Evolutionary conservation across 2,113 vertebrate species (phyloP), one percentile per base, ranked within the genome.

Genomic region (Rhynchomys soricoides): DNA sequence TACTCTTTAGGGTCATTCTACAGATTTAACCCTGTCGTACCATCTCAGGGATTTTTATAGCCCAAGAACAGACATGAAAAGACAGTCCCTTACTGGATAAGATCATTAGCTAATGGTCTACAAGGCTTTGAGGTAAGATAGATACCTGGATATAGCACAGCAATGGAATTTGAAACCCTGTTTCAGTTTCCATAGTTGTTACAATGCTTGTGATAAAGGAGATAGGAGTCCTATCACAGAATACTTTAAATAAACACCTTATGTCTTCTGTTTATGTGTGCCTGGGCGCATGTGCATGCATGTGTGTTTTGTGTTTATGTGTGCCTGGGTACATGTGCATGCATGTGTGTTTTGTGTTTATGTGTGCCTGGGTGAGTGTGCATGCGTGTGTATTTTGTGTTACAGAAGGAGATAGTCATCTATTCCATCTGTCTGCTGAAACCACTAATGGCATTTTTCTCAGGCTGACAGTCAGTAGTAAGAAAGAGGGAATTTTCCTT

Each of bases 401-500:
- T 24, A 50, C 55, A 66, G 21, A 52, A 78, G 59, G 59, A 52
- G 62, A 91, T 5, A 45, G 24, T 50, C 34, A 5, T 74, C 48
- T 64, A 93, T 75, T 70, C 11, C 85, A 55, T 10, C 64, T 92
- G 45, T 78, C 89, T 96, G 74, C 70, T 71, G 40, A 79, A 93
- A 91, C 31, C n/a, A 73, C 21, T 15, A 82, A 12, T 7, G 86
- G 15, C 75, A 29, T 55, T 79, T 29, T 85, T 77, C 94, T 92
- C 86, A 68, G 34, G 43, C 19, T 93, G 71, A 71, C 57, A 62
- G 12, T 59, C 4, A 77, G 52, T 94, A 57, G 24, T 43, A 26
- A 90, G 81, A 93, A 93, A 90, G 81, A 93, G 92, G 62, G 43
- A 77, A 85, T 90, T 86, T 93, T 88, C 74, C 82, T 81, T 87